Conservation (phyloP, 2,797 vertebrate species). For the Triplophysa yarkandensis region DNA sequence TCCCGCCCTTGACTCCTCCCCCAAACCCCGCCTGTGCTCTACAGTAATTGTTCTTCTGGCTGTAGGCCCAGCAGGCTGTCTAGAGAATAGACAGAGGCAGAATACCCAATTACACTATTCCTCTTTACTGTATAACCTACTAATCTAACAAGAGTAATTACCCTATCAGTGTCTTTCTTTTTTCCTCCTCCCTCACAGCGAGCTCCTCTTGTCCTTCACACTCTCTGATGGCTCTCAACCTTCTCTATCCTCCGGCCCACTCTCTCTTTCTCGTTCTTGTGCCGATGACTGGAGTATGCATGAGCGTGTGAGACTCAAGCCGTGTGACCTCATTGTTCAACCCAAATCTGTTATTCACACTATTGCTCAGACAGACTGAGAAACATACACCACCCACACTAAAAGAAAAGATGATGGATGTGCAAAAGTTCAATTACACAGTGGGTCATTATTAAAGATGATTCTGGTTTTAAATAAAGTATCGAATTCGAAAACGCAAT, state of each 20-base stretch:
- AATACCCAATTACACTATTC: constrained; percentile 49
- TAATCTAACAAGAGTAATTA: constrained; percentile 5
- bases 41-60: constrained; percentile 74
- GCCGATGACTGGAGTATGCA: constrained; percentile 10
- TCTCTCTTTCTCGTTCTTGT: background rate
- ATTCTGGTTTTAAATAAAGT: background rate
- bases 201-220: constrained; percentile 8
- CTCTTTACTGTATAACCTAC: constrained; percentile 26
- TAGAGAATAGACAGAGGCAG: constrained; percentile 42
- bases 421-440: background rate
- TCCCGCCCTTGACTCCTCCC: constrained; percentile 24
- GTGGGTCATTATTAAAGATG: background rate
- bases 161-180: background rate
- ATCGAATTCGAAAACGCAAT: background rate
- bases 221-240: background rate
- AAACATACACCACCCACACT: background rate
- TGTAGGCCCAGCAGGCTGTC: constrained; percentile 58
- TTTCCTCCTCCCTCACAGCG: background rate
- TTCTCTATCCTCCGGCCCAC: background rate
- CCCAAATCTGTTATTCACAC: constrained; percentile 25
- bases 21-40: constrained; percentile 42
- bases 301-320: constrained; percentile 46
- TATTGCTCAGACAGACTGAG: constrained; percentile 11
- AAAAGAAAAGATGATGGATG: background rate
- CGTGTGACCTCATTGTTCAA: constrained; percentile 59